Conservation (phyloP, 2,113 vertebrate genomes). For the Psammodynastes pulverulentus region DNA sequence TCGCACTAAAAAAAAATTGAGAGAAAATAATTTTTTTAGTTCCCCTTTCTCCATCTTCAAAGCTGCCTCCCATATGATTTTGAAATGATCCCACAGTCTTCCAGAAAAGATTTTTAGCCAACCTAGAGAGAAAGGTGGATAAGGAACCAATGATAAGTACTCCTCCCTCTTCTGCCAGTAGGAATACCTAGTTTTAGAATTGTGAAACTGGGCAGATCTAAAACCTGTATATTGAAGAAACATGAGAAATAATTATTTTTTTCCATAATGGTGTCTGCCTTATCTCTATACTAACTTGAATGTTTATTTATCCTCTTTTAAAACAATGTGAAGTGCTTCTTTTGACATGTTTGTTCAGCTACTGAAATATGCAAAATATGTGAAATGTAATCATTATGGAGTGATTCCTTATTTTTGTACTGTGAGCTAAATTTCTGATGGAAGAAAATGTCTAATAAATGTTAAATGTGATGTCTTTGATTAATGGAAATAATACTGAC, state of each 20-base stretch:
- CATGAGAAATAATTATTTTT: neutral
- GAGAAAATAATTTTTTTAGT: neutral
- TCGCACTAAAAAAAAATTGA: neutral
- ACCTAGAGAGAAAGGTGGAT: neutral
- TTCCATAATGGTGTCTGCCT: neutral
- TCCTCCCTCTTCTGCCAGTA: neutral
- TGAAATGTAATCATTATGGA: neutral
- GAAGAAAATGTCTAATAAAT: neutral
- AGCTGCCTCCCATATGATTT: neutral
- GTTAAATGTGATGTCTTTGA: neutral
- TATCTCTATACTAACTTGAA: neutral
- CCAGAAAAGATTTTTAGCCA: neutral
- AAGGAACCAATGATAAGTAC: neutral
- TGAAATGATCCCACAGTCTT: neutral
- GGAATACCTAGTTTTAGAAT: neutral
- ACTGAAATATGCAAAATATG: neutral
- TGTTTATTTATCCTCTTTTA: slow-evolving; percentile 1
- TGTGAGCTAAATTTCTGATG: neutral
- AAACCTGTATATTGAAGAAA: neutral
- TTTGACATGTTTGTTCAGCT: neutral
- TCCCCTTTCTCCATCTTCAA: neutral
- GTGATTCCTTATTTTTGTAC: neutral
- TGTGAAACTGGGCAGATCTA: neutral
- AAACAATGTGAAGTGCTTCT: neutral
- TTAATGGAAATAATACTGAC: neutral